Base-by-base conservation (phyloP, 2,797 vertebrate species). In the Hyperoplus immaculatus region DNA sequence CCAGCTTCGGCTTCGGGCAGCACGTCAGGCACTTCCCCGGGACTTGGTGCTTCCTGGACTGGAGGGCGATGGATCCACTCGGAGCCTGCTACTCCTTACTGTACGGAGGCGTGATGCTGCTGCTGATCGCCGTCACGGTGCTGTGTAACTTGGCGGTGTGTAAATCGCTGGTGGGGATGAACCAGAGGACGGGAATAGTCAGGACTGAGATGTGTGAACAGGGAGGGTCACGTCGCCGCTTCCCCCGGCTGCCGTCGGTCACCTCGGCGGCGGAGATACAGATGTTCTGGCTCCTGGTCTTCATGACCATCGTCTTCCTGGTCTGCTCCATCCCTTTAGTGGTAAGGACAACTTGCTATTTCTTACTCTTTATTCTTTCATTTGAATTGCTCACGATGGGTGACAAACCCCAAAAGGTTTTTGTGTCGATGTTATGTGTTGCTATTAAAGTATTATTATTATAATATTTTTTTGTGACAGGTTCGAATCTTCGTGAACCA, bases 41-140 rank as follows among this genome's bases (percentile, higher is more conserved):
- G 7, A 96, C 96, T 8, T 96, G 96, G 96, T 96, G 96, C 69
- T 96, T 96, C 47, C 71, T 96, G 61, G 91, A 96, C 85, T 96
- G 96, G 96, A 92, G 95, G 69, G 93, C 96, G 21, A 69, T 41
- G 84, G 94, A 95, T 59, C 66, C 91, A 0, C 53, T 93, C 1
- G 91, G 90, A 15, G 95, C 95, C 38, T 93, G 95, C 9, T 96
- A 94, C 81, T 94, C 95, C 13, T 95, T 95, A 63, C 84, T 96
- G 57, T 96, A 96, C 62, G 95, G 94, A 21, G 91, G 95, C 3
- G 93, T 95, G 78, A 95, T 95, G 93, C 82, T 95, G 73, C 4
- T 93, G 58, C 85, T 96, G 79, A 95, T 96, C 65, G 87, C 94
- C 0, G 93, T 95, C 56, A 96, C 95, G 0, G 90, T 96, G 0